Conservation (phyloP, 92 coral and sea anemone species). For the Montipora capitata region DNA sequence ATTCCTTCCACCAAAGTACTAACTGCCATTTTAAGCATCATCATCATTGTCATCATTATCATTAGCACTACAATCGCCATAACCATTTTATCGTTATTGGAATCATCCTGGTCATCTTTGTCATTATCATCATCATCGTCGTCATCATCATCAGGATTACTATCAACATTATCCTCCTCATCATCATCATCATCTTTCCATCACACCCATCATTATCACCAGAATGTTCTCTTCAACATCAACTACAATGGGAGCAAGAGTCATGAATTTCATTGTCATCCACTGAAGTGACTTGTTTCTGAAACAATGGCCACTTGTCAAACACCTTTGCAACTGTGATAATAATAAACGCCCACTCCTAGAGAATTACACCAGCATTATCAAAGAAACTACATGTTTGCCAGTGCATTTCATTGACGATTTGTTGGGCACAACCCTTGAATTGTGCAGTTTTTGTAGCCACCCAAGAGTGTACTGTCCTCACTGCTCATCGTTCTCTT, state of each 20-base stretch:
- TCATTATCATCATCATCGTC: background rate
- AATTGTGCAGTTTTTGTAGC: background rate
- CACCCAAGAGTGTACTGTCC: background rate
- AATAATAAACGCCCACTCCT: background rate
- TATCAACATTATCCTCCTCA: background rate
- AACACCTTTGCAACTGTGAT: background rate
- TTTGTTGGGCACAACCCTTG: background rate
- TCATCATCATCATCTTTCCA: background rate
- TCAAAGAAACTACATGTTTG: background rate
- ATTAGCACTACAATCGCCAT: no score
- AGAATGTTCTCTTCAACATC: no score
- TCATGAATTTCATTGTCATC: no score
- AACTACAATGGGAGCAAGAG: no score
- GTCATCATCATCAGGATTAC: background rate
- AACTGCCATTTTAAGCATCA: background rate
- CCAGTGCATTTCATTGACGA: background rate
- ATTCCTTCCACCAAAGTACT: no score
- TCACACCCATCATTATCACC: background rate
- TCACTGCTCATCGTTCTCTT: slow-evolving; percentile 72
- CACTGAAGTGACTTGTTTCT: no score
- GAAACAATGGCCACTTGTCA: background rate
- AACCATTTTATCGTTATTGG: background rate
- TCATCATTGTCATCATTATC: no score
- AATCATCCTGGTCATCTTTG: background rate
- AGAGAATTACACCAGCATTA: background rate